Evolutionary conservation across 2,113 vertebrate genomes (phyloP), one percentile per base, ranked within the genome.

Genomic region (Pimephales promelas): DNA sequence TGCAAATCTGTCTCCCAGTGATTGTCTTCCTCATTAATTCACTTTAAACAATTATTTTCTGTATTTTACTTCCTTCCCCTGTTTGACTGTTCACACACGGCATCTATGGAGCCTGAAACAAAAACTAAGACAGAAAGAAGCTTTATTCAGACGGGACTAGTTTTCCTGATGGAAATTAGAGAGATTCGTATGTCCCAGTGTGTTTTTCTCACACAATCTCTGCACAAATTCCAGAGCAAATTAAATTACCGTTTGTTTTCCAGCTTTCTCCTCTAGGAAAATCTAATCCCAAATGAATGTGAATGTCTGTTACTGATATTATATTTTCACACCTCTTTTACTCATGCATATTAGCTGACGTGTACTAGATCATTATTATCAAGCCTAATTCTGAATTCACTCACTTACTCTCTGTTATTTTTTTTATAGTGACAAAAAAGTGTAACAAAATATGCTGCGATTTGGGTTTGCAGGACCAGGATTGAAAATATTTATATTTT

Each of bases 191-290:
- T 36, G 36, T 36, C 0, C 10, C 34, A 40, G 10, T 5, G 6
- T 36, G 36, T 36, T 68, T 36, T 11, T 40, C 20, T 36, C 16
- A 40, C 31, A 68, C 64, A 40, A 40, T 40, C 34, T 68, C 34
- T 68, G 64, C 34, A 68, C 64, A n/a, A 22, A 68, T 68, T 68
- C 64, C 64, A 40, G 18, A 68, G 34, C 4, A 22, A 68, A 68
- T 68, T 22, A 40, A 68, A 68, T 68, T 22, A 40, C 31, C 9
- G 22, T 40, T 36, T 20, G 20, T 40, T 11, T 13, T 24, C 3
- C 6, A 3, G 8, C 64, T 68, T 5, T 68, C 64, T n/a, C 34
- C 64, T 40, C 34, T 11, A 54, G 64, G 22, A 10, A 40, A 36
- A n/a, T 36, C 34, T 10, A 68, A 40, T 68, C 64, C 64, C 34